Percentiles rank a stretch among this genome's conserved stretches.
phyloP scores from a whole-genome alignment of 2,888 invertebrate genomes.

The Eupeodes luniger region DNA sequence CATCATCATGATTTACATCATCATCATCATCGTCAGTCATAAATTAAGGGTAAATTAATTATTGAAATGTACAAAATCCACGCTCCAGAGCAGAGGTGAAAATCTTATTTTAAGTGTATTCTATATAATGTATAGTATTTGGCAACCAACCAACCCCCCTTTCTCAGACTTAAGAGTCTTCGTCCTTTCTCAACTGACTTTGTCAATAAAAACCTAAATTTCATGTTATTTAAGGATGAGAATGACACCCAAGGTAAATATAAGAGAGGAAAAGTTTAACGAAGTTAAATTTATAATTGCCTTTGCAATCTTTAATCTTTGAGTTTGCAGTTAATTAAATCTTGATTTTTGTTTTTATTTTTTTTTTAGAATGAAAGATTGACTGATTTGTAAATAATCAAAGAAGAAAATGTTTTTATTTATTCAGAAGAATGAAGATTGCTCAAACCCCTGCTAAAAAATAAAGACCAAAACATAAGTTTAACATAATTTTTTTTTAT shows the following conservation, averaged over 20 bases:
- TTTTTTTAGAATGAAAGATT: neutral
- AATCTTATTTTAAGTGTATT: constrained; percentile 52
- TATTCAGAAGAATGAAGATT: neutral
- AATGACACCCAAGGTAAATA: constrained; percentile 27
- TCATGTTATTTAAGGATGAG: constrained; percentile 11
- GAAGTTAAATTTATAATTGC: constrained; percentile 50
- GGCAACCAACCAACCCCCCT: neutral
- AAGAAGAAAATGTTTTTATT: no score
- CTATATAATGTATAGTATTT: neutral
- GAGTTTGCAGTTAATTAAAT: constrained; percentile 59
- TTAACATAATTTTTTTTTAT: neutral
- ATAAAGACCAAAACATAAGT: neutral
- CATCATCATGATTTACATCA: neutral
- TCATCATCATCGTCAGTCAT: neutral
- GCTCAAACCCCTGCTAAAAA: neutral
- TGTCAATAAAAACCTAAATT: constrained; percentile 11
- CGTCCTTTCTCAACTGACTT: neutral
- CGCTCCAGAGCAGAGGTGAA: constrained; percentile 67
- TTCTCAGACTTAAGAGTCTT: neutral
- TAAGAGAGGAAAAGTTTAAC: constrained; percentile 53
- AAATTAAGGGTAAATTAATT: constrained; percentile 70
- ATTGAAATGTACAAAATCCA: constrained; percentile 72
- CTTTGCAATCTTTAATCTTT: constrained; percentile 36
- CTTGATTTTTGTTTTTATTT: constrained; percentile 19
- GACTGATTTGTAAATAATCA: neutral